phyloP scores from a whole-genome alignment of 2,888 invertebrate species.

The Cosmorhoe ocellata region DNA sequence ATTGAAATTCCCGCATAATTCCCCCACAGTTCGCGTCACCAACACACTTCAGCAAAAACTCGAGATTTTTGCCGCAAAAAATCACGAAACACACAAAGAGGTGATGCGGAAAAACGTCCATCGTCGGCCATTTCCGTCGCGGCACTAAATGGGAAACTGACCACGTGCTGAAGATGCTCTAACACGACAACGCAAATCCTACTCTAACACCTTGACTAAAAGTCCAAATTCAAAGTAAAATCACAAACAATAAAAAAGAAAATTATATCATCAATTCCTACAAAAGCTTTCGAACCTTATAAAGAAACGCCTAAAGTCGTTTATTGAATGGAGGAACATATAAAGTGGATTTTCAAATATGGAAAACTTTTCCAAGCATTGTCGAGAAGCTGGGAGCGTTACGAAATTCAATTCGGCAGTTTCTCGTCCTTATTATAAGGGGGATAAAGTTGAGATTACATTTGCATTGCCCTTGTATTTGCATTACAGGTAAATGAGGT shows the following conservation, averaged over 20 bases:
- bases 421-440: constrained; percentile 3
- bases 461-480: constrained; percentile 8
- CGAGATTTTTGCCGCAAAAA: constrained; percentile 17
- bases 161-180: constrained; percentile 30
- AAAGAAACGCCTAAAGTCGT: constrained; percentile 22
- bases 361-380: constrained; percentile 29
- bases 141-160: constrained; percentile 29
- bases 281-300: constrained; percentile 22
- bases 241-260: constrained; percentile 9
- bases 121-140: constrained; percentile 17
- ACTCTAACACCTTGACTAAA: background rate
- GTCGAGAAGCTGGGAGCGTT: constrained; percentile 14
- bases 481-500: constrained; percentile 27
- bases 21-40: constrained; percentile 8
- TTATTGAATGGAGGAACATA: constrained; percentile 20
- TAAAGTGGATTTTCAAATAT: constrained; percentile 25
- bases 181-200: background rate
- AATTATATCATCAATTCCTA: constrained; percentile 10
- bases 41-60: constrained; percentile 8
- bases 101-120: constrained; percentile 21
- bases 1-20: background rate
- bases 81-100: constrained; percentile 11
- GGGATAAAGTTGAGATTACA: constrained; percentile 22
- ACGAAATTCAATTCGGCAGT: constrained; percentile 16
- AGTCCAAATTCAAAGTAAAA: constrained; percentile 5